A percentile compares a stretch with the other conserved stretches of the same genome.
phyloP scores from a whole-genome alignment of 1,140 invertebrate species.

The Caenorhabditis brenneri region DNA sequence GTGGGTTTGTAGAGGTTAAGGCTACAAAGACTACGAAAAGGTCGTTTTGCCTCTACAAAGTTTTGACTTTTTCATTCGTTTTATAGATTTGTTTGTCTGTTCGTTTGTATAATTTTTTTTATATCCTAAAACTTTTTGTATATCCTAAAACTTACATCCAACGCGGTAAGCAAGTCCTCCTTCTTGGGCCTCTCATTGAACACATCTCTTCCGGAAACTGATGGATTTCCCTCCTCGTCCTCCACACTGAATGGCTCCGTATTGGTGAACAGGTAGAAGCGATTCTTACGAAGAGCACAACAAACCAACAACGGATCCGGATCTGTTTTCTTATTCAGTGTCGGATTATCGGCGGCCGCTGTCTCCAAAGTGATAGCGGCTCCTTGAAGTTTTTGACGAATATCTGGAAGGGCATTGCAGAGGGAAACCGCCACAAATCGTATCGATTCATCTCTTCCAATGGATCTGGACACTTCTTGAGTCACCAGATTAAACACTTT shows the following conservation, averaged over 20 bases:
- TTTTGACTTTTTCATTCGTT: conserved; percentile 75
- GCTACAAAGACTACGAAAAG: too few relatives aligned
- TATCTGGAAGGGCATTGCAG: conserved; percentile 74
- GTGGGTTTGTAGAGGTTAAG: too few relatives aligned
- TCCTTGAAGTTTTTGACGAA: conserved; percentile 71
- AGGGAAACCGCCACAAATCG: conserved; percentile 85
- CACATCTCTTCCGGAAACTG: conserved; percentile 84
- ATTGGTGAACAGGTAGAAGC: conserved; percentile 90
- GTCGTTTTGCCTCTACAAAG: conserved; percentile 47
- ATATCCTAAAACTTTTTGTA: conserved; percentile 35
- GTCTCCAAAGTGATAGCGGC: conserved; percentile 88
- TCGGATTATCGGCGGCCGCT: conserved; percentile 93
- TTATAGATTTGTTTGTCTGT: too few relatives aligned
- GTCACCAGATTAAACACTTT: conserved; percentile 89
- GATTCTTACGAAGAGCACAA: conserved; percentile 92
- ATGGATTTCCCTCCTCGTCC: conserved; percentile 78
- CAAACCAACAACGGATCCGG: conserved; percentile 78
- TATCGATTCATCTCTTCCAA: conserved; percentile 92
- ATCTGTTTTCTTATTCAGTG: conserved; percentile 78
- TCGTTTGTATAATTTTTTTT: too few relatives aligned
- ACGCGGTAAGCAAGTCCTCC: conserved; percentile 95
- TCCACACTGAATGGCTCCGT: conserved; percentile 71
- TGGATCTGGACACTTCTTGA: conserved; percentile 83
- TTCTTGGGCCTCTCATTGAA: conserved; percentile 99
- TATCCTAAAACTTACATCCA: conserved; percentile 82